A percentile compares a stretch with the other conserved stretches of the same genome.
These are phyloP conservation scores for Drosophila asahinai DNA, from an alignment of 1,140 invertebrate genomes.

Conservation along the genomic window DNA sequence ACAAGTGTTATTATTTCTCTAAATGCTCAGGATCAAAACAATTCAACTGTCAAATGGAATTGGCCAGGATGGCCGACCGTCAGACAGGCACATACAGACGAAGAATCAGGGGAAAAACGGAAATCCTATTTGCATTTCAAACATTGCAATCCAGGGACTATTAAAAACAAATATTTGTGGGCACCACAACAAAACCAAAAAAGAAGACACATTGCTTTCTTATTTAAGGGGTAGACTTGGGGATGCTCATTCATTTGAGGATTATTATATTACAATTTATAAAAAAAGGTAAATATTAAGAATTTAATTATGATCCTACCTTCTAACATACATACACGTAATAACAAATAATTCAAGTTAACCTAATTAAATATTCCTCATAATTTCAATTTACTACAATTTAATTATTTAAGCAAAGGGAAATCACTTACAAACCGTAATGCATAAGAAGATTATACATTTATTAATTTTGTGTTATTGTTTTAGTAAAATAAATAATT, in stretches of 20 bases:
- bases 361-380: no score
- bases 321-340: no score
- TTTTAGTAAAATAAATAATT: no score
- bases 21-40: conserved; percentile 67
- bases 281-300: accelerated
- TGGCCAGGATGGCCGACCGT: conserved; percentile 17
- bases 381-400: no score
- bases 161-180: conserved; percentile 85
- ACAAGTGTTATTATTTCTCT: conserved; percentile 82
- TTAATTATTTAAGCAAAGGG: not conserved
- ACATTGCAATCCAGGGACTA: conserved; percentile 75
- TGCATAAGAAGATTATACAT: not conserved
- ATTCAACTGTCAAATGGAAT: conserved; percentile 68
- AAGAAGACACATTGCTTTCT: not conserved
- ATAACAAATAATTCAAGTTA: no score
- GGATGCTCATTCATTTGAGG: not conserved
- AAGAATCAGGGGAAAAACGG: conserved; percentile 30
- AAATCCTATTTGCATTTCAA: conserved; percentile 85
- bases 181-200: conserved; percentile 50
- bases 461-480: not conserved
- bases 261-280: not conserved
- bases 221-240: not conserved
- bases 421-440: not conserved
- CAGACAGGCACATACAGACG: conserved; percentile 7
- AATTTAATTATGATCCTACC: no score